Percentiles rank a stretch among this genome's conserved stretches.
Conservation (phyloP, 1,140 invertebrate species). For the Caenorhabditis elegans region WBcel235 BX284606.5:16819001-16819500, state of each 20-base stretch:
- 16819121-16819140: slow-evolving; percentile 21
- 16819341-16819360: too few species aligned
- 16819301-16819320: neutral
- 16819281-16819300: neutral
- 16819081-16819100: neutral
- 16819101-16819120: slow-evolving; percentile 7
- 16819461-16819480: too few species aligned
- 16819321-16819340: too few species aligned
- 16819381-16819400: too few species aligned
- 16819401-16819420: too few species aligned
- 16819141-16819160: slow-evolving; percentile 20
- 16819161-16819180: slow-evolving; percentile 39
- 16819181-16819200: slow-evolving; percentile 45
- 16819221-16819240: slow-evolving; percentile 37
- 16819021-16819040: slow-evolving; percentile 16
- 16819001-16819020: slow-evolving; percentile 41
- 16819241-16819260: neutral
- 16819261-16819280: neutral
- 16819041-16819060: slow-evolving; percentile 38
- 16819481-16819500: too few species aligned
- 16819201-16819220: slow-evolving; percentile 21
- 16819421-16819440: too few species aligned
- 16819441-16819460: too few species aligned
- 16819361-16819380: too few species aligned
- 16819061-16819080: slow-evolving; percentile 30